Evolutionary conservation across 1,140 invertebrate species (phyloP), one percentile per base, ranked within the genome.

Genomic region (Drosophila ananassae): DNA sequence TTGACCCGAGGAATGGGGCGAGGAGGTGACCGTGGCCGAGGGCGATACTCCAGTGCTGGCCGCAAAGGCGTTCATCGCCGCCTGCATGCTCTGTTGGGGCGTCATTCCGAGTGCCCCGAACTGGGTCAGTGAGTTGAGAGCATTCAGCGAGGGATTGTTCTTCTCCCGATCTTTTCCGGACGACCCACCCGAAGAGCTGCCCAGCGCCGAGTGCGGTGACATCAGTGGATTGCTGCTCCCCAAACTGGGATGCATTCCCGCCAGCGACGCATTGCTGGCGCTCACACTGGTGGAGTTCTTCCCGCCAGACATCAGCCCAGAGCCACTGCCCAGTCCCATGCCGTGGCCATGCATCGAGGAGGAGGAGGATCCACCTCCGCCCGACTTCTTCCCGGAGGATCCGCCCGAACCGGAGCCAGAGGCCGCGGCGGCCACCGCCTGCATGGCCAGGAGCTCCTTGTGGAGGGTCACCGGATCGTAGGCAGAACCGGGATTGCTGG

Each of bases 31-130:
- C 34, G 79, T 83, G 24, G 79, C 52, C 8, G 58, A 83, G 30
- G 79, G 69, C 8, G 68, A 44, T 3, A 48, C 79, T 4, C 71
- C 80, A 0, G 72, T 73, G 17, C 82, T 91, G 0, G 89, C 91
- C 1, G 90, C 91, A 67, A 92, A 91, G 0, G 91, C 91, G 74
- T 92, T 92, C 91, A 92, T 92, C 0, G 91, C 91, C 52, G 91
- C 91, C 73, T 92, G 91, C 79, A 92, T 85, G 71, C 91, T 91
- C 59, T 92, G 91, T 51, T 90, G 91, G 0, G 91, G 91, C 52
- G 77, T 91, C 83, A 92, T 85, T 8, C 91, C 90, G 7, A 92
- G n/a, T 2, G 83, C 81, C 22, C 91, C 90, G 10, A 92, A 90
- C 52, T 92, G 91, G 0, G 90, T 90, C 24, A 92, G 46, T 39